Conservation (phyloP, 2,888 invertebrate species). For the Sturmia bella region DNA sequence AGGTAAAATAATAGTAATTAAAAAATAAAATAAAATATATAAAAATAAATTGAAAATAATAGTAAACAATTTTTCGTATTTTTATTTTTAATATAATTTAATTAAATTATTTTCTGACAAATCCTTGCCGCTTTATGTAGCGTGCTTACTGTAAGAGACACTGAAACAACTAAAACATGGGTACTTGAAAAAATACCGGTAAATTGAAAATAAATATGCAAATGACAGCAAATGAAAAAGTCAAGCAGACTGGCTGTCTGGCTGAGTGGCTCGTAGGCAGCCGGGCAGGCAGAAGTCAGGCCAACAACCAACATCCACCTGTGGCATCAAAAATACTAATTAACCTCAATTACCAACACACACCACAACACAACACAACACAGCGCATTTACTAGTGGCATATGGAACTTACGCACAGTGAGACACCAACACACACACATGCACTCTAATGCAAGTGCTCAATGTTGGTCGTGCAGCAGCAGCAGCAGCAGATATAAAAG, state of each 20-base stretch:
- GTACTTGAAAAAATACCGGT: background rate
- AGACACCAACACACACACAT: background rate
- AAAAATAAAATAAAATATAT: too few relatives aligned
- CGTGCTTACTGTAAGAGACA: background rate
- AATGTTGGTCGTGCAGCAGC: background rate
- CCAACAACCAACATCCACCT: slow-evolving; percentile 70
- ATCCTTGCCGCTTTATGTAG: background rate
- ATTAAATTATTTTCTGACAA: background rate
- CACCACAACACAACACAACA: background rate
- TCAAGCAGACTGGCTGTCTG: slow-evolving; percentile 13
- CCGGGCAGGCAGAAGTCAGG: background rate
- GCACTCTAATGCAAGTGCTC: background rate
- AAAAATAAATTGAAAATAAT: too few relatives aligned
- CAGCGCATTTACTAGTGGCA: too few relatives aligned
- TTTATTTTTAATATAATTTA: background rate
- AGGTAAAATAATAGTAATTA: too few relatives aligned
- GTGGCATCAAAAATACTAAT: slow-evolving; percentile 72
- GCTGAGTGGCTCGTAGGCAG: slow-evolving; percentile 10
- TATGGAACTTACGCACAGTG: slow-evolving; percentile 28
- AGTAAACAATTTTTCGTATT: too few relatives aligned
- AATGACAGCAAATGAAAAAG: slow-evolving; percentile 39
- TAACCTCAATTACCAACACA: slow-evolving; percentile 72
- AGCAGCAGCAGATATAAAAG: background rate
- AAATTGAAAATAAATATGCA: slow-evolving; percentile 59
- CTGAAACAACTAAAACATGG: slow-evolving; percentile 17